phyloP scores from a whole-genome alignment of 2,888 invertebrate genomes.

The Tribolium freemani region DNA sequence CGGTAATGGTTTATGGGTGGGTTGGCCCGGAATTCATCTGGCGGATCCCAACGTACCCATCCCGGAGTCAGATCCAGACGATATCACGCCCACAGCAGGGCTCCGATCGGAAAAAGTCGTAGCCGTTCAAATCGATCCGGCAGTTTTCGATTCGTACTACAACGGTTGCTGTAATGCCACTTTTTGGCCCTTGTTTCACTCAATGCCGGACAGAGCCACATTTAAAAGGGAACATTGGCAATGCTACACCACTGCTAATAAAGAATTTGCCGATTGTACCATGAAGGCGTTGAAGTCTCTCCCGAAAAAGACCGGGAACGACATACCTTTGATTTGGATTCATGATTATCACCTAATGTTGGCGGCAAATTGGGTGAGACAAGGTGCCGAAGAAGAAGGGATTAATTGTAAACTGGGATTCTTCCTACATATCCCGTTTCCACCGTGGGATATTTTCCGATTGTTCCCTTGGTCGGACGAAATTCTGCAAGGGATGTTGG shows the following conservation, averaged over 20 bases:
- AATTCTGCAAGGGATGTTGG: constrained; percentile 91
- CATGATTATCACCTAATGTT: constrained; percentile 96
- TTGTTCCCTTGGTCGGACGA: constrained; percentile 95
- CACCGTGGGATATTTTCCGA: constrained; percentile 93
- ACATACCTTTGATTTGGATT: constrained; percentile 88
- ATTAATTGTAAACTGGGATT: constrained; percentile 88
- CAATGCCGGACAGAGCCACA: constrained; percentile 90
- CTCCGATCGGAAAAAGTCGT: constrained; percentile 87
- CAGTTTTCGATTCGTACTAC: constrained; percentile 88
- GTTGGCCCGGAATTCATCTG: constrained; percentile 91
- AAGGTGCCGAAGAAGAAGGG: constrained; percentile 83
- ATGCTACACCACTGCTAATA: constrained; percentile 84
- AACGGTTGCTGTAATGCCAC: constrained; percentile 94
- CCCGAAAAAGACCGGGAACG: constrained; percentile 69
- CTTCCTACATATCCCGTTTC: constrained; percentile 95
- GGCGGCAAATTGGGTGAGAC: constrained; percentile 91
- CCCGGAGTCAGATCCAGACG: constrained; percentile 88
- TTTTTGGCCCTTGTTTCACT: constrained; percentile 93
- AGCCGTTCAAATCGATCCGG: constrained; percentile 82
- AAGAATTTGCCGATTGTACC: constrained; percentile 86
- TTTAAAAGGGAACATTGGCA: constrained; percentile 88
- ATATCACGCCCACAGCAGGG: constrained; percentile 90
- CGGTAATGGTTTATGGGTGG: constrained; percentile 89
- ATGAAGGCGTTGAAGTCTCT: constrained; percentile 75
- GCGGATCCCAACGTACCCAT: constrained; percentile 83